Conservation (phyloP, 2,113 vertebrate genomes). For the Pogonocichla stellata region DNA sequence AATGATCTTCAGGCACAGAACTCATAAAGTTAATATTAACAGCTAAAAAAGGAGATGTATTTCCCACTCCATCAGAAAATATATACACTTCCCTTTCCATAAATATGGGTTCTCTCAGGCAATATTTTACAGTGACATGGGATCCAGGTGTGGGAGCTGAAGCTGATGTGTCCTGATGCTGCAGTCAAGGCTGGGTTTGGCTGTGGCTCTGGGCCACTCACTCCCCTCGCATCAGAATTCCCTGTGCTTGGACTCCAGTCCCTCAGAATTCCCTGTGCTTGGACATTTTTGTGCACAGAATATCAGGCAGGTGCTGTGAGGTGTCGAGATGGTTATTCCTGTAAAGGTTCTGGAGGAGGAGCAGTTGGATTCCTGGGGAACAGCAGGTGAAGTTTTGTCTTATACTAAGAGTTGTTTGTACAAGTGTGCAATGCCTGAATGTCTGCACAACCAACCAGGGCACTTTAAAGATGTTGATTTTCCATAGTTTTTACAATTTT, state of each 20-base stretch:
- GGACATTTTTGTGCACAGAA: neutral
- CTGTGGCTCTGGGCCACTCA: neutral
- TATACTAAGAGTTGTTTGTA: neutral
- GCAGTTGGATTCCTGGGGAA: neutral
- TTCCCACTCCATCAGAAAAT: conserved; percentile 53
- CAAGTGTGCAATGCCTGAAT: neutral
- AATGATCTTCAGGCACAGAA: conserved; percentile 58
- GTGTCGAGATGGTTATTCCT: neutral
- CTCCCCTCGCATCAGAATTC: neutral
- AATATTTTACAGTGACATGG: neutral
- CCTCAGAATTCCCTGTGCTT: neutral
- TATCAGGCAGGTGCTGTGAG: neutral
- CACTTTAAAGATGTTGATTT: neutral
- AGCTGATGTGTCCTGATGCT: neutral
- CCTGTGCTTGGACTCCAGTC: too few species aligned
- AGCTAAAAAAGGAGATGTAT: conserved; percentile 41
- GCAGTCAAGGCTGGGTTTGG: neutral
- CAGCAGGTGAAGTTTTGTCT: neutral
- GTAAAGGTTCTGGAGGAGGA: neutral
- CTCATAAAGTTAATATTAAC: conserved; percentile 48
- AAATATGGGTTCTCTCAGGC: neutral
- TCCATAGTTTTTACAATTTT: neutral
- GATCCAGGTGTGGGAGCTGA: neutral
- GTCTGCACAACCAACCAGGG: neutral
- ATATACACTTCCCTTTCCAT: conserved; percentile 1